Evolutionary conservation across 1,140 invertebrate genomes (phyloP).

Genomic region (Bactericera cockerelli): DNA sequence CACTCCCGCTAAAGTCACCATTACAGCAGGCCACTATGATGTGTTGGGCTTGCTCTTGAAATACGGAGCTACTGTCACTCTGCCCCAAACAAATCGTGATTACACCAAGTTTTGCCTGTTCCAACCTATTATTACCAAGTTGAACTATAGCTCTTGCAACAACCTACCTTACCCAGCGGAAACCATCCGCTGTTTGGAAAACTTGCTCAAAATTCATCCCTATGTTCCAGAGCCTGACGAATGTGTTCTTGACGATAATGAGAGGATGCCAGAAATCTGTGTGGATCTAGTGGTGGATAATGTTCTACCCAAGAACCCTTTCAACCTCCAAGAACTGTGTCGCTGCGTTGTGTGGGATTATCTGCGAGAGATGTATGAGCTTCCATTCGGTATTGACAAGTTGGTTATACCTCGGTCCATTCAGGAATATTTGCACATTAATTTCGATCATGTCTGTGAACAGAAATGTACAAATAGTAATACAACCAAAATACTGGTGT

Average conservation of each 20-base stretch:
- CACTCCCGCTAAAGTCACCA: constrained; percentile 46
- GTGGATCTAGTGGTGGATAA: background rate
- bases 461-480: constrained; percentile 4
- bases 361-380: background rate
- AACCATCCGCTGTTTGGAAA: background rate
- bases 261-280: background rate
- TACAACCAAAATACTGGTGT: too few relatives aligned
- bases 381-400: constrained; percentile 1
- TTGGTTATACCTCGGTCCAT: background rate
- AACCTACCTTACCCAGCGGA: background rate
- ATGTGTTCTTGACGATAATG: background rate
- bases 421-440: background rate
- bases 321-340: background rate
- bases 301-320: background rate
- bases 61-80: constrained; percentile 42
- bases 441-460: too few relatives aligned
- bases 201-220: background rate
- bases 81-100: constrained; percentile 32
- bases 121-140: constrained; percentile 18
- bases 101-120: constrained; percentile 21
- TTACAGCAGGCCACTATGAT: constrained; percentile 52
- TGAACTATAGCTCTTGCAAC: constrained; percentile 11
- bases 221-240: background rate
- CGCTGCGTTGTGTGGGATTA: background rate
- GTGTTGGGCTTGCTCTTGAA: constrained; percentile 52